phyloP scores from a whole-genome alignment of 2,797 vertebrate genomes.

The Siniperca scherzeri region DNA sequence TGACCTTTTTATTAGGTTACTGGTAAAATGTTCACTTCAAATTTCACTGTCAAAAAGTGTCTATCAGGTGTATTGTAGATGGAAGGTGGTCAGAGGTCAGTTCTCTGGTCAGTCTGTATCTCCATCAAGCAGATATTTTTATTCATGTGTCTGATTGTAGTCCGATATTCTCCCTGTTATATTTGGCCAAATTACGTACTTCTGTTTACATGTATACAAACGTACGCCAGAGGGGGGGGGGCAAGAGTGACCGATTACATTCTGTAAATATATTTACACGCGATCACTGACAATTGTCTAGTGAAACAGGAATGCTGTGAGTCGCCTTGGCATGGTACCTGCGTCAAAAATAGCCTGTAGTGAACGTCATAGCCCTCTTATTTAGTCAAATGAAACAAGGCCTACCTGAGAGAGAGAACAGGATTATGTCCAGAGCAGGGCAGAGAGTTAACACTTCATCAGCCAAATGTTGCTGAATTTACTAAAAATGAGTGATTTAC shows the following conservation, averaged over 20 bases:
- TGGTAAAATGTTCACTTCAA: background rate
- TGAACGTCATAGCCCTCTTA: conserved; percentile 41
- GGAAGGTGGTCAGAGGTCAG: conserved; percentile 1
- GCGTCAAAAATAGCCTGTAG: conserved; percentile 51
- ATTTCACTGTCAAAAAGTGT: conserved; percentile 23
- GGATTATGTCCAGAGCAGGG: conserved; percentile 57
- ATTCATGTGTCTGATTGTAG: conserved; percentile 1
- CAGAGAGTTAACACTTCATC: conserved; percentile 51
- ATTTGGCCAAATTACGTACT: background rate
- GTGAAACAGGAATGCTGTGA: conserved; percentile 5
- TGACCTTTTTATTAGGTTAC: background rate
- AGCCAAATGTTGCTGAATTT: conserved; percentile 34
- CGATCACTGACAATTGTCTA: background rate
- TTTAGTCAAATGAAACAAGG: conserved; percentile 58
- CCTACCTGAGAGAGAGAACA: conserved; percentile 59
- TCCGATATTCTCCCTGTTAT: background rate
- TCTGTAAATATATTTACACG: background rate
- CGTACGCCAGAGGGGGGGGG: background rate
- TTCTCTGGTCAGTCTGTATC: background rate
- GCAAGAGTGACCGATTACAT: background rate
- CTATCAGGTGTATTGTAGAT: background rate
- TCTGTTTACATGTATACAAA: background rate
- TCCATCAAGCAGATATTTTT: conserved; percentile 1
- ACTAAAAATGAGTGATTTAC: background rate
- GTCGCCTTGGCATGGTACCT: conserved; percentile 22